Conservation (phyloP, 2,113 vertebrate genomes). For the Todiramphus chloris region DNA sequence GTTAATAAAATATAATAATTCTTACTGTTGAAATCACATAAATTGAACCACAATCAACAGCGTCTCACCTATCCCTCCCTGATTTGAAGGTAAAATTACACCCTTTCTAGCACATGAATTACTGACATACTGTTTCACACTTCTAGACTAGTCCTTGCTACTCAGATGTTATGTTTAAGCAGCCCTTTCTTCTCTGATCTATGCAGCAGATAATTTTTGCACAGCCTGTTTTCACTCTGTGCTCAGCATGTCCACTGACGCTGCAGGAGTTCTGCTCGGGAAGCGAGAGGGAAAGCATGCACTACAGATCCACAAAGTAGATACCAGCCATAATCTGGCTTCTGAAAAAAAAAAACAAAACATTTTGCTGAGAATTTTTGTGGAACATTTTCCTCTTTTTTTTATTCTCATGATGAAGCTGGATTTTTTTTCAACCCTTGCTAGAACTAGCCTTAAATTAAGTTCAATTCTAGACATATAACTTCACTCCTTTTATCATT, state of each 20-base stretch:
- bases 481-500: neutral
- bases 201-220: slow-evolving; percentile 6
- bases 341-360: neutral
- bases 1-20: neutral
- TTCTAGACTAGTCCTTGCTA: neutral
- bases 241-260: slow-evolving; percentile 8
- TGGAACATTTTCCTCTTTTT: neutral
- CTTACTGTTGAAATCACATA: neutral
- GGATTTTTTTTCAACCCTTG: neutral
- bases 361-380: neutral
- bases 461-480: neutral
- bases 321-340: neutral
- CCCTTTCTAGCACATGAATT: neutral
- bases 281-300: slow-evolving; percentile 9
- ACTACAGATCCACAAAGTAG: neutral
- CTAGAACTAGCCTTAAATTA: neutral
- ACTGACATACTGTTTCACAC: neutral
- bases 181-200: slow-evolving; percentile 8
- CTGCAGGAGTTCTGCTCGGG: slow-evolving; percentile 11
- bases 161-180: neutral
- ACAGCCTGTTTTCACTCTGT: slow-evolving; percentile 32
- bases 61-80: neutral
- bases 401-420: neutral
- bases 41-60: neutral
- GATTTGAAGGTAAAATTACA: neutral